Percentiles rank a stretch among this genome's conserved stretches.
phyloP scores from a whole-genome alignment of 2,113 vertebrate species.

The Oryzias melastigma region DNA sequence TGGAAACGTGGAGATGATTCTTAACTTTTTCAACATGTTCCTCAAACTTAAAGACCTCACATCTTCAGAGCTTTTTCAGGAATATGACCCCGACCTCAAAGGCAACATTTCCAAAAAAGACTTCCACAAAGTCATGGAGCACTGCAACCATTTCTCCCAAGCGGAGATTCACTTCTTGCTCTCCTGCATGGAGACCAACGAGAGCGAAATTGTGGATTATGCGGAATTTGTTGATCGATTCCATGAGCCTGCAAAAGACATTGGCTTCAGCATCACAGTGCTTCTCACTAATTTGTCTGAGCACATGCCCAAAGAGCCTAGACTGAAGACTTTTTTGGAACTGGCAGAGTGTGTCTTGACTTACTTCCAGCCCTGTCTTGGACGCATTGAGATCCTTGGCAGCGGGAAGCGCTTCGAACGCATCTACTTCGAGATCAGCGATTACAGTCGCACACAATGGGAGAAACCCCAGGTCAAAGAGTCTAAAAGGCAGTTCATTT shows the following conservation, averaged over 20 bases:
- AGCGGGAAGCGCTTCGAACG: constrained; percentile 92
- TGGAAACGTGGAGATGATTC: constrained; percentile 93
- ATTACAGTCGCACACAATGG: constrained; percentile 94
- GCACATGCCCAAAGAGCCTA: constrained; percentile 90
- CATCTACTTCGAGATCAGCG: constrained; percentile 95
- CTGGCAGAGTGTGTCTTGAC: constrained; percentile 87
- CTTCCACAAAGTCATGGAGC: constrained; percentile 94
- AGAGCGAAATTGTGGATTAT: constrained; percentile 89
- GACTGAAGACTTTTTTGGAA: constrained; percentile 87
- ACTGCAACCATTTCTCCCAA: constrained; percentile 86
- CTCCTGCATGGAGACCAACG: constrained; percentile 84
- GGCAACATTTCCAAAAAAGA: constrained; percentile 90
- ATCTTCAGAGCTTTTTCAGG: constrained; percentile 87
- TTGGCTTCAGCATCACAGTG: constrained; percentile 92
- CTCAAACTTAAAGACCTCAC: constrained; percentile 93
- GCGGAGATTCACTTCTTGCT: constrained; percentile 88
- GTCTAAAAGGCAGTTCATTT: constrained; percentile 95
- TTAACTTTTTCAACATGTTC: constrained; percentile 97
- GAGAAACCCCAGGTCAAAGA: constrained; percentile 98
- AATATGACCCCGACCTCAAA: constrained; percentile 88
- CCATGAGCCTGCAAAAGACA: constrained; percentile 94
- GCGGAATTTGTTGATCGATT: constrained; percentile 90
- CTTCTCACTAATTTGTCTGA: constrained; percentile 94
- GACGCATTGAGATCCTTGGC: constrained; percentile 94
- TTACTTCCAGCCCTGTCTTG: constrained; percentile 90